Evolutionary conservation across 35 echinoderm and acorn worm species (phyloP).

Genomic region (Ophioderma brevispina): DNA sequence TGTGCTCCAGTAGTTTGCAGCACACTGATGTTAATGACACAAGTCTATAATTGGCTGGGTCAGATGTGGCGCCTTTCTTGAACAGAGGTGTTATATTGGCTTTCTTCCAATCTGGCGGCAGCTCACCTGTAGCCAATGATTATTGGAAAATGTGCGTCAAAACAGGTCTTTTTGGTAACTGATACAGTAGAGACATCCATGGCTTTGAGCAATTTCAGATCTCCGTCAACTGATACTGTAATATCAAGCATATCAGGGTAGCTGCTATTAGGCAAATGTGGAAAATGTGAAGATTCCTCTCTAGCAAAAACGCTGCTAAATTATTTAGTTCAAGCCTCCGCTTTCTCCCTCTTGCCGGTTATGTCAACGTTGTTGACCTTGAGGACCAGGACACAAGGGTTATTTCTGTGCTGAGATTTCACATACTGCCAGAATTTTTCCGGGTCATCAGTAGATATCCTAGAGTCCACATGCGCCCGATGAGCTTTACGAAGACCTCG

Average conservation of each 20-base stretch:
- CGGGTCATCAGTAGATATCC: conserved; percentile 16
- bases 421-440: conserved; percentile 55
- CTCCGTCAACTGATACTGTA: neutral
- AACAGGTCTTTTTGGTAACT: conserved; percentile 7
- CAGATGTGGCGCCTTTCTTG: neutral
- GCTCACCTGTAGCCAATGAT: conserved; percentile 9
- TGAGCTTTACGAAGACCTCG: conserved; percentile 12
- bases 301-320: conserved; percentile 35
- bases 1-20: conserved; percentile 58
- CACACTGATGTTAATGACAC: conserved; percentile 27
- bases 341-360: neutral
- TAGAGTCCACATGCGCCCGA: neutral
- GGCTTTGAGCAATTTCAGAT: conserved; percentile 18
- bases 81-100: conserved; percentile 19
- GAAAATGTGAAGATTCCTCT: neutral
- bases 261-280: neutral
- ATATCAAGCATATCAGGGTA: neutral
- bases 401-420: conserved; percentile 34
- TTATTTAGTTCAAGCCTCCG: conserved; percentile 18
- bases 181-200: conserved; percentile 6
- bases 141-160: conserved; percentile 34
- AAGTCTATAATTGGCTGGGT: conserved; percentile 36
- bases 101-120: conserved; percentile 47
- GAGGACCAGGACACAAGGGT: neutral
- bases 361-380: neutral